Evolutionary conservation across 2,888 invertebrate genomes (phyloP), one percentile per base, ranked within the genome.

Genomic region (Linnaemya vulpina): DNA sequence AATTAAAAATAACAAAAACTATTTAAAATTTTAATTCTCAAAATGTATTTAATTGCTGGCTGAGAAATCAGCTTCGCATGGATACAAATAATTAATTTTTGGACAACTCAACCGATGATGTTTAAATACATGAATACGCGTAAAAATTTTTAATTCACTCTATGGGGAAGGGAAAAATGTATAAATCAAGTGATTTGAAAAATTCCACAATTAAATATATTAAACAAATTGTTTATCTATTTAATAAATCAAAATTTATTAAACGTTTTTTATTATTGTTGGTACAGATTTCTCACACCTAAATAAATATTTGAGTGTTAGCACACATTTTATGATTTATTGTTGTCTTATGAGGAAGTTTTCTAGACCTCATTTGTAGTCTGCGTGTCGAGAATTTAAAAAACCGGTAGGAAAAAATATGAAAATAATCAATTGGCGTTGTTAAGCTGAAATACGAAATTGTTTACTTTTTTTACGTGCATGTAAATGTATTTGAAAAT

Each of bases 201-300:
- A 4, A 38, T 60, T 60, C 60, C 60, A 5, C 60, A 35, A 38
- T 60, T 35, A 60, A 60, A 11, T n/a, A 20, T 60, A 38, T 60
- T 60, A 10, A 38, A 60, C 10, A 35, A 35, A n/a, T 8, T 58
- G 58, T n/a, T 58, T 35, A 58, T 58, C 30, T 58, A 58, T 35
- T 58, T 35, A 60, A 13, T 55, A 25, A 30, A 55, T 53, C 22
- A 10, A 53, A 53, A 22, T 5, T 8, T 10, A 2, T 20, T 11
- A 20, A 4, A 20, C 9, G 11, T 51, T 51, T 51, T 51, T 8
- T 51, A 10, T 30, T 55, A 7, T 15, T n/a, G 1, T 9, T n/a
- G n/a, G n/a, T 0, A 2, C 11, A 25, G 25, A 49, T 49, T 9
- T 17, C 49, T 9, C 49, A 49, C 17, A 17, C 49, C 2, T 13